These are phyloP conservation scores for Xestia c-nigrum DNA, from an alignment of 2,888 invertebrate species.

Conservation along the genomic window DNA sequence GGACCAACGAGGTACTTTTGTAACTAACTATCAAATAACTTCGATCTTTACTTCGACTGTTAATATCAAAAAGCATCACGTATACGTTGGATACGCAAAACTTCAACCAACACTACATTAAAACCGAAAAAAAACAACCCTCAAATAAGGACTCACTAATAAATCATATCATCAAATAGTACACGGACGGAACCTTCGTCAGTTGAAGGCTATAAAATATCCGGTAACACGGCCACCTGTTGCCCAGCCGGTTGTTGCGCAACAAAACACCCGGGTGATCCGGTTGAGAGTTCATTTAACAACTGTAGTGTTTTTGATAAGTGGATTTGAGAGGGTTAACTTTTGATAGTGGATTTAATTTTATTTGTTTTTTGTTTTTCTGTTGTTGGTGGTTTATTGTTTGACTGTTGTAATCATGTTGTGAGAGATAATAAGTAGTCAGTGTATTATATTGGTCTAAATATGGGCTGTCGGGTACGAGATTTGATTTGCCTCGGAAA, in stretches of 20 bases:
- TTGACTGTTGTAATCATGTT: background rate
- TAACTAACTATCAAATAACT: no score
- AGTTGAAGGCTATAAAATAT: constrained; percentile 76
- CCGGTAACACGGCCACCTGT: constrained; percentile 83
- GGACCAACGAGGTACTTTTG: no score
- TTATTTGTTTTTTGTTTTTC: background rate
- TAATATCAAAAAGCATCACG: no score
- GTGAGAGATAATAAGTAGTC: background rate
- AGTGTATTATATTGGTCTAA: no score
- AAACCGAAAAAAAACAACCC: background rate
- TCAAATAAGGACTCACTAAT: constrained; percentile 14
- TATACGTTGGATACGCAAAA: background rate
- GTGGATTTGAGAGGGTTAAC: constrained; percentile 13
- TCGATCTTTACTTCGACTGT: no score
- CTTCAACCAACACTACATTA: background rate
- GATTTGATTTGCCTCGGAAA: no score
- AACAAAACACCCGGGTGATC: constrained; percentile 76
- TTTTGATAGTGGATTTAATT: constrained; percentile 10
- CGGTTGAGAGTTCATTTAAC: constrained; percentile 68
- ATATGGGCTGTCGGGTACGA: background rate
- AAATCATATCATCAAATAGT: constrained; percentile 31
- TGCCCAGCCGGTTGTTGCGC: constrained; percentile 74
- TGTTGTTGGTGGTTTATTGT: background rate
- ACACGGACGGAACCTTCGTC: constrained; percentile 35
- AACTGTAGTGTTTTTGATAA: constrained; percentile 47